Conservation (phyloP, 2,113 vertebrate species). For the Paratilapia polleni region DNA sequence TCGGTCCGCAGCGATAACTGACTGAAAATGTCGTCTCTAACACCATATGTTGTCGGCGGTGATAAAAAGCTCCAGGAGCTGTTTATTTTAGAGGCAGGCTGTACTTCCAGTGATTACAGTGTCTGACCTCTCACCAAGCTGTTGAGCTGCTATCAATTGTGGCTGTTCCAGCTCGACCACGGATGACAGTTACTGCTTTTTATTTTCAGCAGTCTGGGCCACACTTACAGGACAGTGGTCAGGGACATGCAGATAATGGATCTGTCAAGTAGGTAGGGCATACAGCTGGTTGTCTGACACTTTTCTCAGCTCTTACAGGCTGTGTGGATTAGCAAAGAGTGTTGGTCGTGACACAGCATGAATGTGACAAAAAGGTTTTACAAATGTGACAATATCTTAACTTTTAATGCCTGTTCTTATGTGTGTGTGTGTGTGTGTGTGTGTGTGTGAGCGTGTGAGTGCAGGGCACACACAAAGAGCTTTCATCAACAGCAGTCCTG, state of each 20-base stretch:
- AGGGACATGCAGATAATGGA: conserved; percentile 59
- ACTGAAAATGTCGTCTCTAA: conserved; percentile 12
- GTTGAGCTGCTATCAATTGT: conserved; percentile 62
- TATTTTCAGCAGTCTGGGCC: conserved; percentile 38
- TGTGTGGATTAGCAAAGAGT: conserved; percentile 15
- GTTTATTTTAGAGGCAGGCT: conserved; percentile 58
- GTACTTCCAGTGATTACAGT: conserved; percentile 55
- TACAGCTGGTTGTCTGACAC: background rate
- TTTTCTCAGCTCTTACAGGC: background rate
- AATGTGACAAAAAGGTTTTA: background rate
- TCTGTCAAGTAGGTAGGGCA: conserved; percentile 53
- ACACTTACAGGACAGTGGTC: conserved; percentile 49
- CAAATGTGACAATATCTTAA: background rate
- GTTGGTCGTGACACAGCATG: background rate
- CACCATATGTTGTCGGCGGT: conserved; percentile 22
- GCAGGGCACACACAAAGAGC: background rate
- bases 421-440: background rate
- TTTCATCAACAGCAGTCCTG: conserved; percentile 15
- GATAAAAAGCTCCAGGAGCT: conserved; percentile 51
- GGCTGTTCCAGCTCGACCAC: conserved; percentile 36
- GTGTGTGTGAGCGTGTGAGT: background rate
- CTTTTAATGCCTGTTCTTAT: background rate
- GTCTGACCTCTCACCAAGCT: conserved; percentile 61
- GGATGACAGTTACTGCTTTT: conserved; percentile 50
- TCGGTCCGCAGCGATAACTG: background rate